Conservation (phyloP, 2,797 vertebrate genomes). For the Oreochromis grahami region DNA sequence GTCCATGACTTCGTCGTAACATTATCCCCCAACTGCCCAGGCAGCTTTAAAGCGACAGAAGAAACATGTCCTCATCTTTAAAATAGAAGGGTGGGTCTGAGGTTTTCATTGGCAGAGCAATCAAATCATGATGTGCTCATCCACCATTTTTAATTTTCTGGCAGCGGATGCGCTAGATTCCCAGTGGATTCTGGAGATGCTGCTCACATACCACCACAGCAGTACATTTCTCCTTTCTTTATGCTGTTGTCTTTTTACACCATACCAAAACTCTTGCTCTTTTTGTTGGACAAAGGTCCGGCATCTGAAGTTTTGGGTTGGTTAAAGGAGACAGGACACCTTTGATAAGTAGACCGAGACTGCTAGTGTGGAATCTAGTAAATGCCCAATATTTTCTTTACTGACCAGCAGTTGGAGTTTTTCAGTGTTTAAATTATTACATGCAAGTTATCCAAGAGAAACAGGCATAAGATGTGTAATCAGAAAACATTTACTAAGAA, state of each 20-base stretch:
- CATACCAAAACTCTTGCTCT: neutral
- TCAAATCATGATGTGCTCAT: neutral
- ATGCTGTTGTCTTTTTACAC: neutral
- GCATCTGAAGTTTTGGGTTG: neutral
- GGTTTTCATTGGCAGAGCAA: neutral
- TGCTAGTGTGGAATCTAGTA: neutral
- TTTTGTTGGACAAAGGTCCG: neutral
- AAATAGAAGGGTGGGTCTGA: neutral
- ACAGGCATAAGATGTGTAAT: neutral
- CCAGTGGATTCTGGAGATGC: neutral
- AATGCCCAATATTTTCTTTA: neutral
- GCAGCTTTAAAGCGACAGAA: neutral
- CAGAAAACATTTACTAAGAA: neutral
- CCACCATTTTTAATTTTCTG: neutral
- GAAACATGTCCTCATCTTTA: constrained; percentile 8
- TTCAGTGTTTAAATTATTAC: neutral
- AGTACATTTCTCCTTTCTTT: neutral
- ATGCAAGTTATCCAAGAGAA: neutral
- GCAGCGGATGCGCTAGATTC: neutral
- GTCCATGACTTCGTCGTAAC: neutral
- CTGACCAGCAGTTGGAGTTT: neutral
- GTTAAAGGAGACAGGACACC: neutral
- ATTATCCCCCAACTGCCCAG: constrained; percentile 10
- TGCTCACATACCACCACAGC: neutral
- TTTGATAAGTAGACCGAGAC: neutral